Evolutionary conservation across 1,140 invertebrate species (phyloP), one percentile per base, ranked within the genome.

Genomic region (Phymastichus coffea): DNA sequence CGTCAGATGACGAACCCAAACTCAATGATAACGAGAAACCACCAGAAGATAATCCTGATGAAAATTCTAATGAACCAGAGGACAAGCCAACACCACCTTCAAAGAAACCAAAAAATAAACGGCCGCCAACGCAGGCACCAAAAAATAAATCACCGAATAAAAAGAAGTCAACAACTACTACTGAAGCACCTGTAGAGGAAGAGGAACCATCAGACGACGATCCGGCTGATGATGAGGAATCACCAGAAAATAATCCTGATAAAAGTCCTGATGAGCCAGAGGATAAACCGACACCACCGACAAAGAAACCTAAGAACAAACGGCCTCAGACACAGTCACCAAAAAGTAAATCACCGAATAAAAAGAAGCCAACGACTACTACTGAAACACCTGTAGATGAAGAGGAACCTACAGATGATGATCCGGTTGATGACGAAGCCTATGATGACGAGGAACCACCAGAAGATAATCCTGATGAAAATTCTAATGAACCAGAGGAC

Each of bases 111-210:
- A 17, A 14, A 14, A 52, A 22, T n/a, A 30, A 14, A n/a, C 26
- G 23, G 15, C 25, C 4, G n/a, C n/a, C n/a, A n/a, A n/a, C n/a
- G n/a, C n/a, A n/a, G n/a, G n/a, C n/a, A n/a, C 9, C 51, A 28
- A 54, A 41, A 41, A 54, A 2, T 26, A 33, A 44, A 41, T 28
- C 37, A 6, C 28, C n/a, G 9, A 48, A 57, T 17, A 49, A 61
- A 55, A 48, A 30, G 4, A 47, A 44, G 7, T 9, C 43, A 30
- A 12, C 41, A 19, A 47, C 43, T 20, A 54, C 22, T 10, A 12
- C 25, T 20, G 6, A 17, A 14, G 4, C 10, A 28, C 46, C 26
- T 44, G 47, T 28, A n/a, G 47, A 49, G 15, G 17, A 25, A n/a
- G 12, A 46, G 17, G 23, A 53, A 10, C 8, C 37, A n/a, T n/a